Base-by-base conservation (phyloP, 2,797 vertebrate species). In the Centroberyx gerrardi region DNA sequence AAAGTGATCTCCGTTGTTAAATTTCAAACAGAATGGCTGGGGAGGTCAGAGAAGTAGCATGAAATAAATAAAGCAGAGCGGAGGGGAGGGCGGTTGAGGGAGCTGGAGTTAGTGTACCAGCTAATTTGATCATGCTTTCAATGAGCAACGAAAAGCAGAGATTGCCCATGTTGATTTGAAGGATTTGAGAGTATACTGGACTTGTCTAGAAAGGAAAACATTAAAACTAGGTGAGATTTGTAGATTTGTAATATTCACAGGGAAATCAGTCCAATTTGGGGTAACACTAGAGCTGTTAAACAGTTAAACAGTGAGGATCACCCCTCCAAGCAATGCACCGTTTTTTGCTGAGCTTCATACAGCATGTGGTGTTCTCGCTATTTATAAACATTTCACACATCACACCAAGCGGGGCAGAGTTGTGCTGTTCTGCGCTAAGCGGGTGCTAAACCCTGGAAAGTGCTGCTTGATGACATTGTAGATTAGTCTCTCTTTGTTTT, bases 401-500 rank as follows among this genome's bases (percentile, higher is more conserved):
- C 52, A n/a, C 15, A 31, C 5, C 36, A 38, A 36, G 29, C 44
- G 46, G n/a, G 17, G 17, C 5, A 18, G 48, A 51, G 17, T 51
- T 51, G n/a, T 15, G 14, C 63, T 36, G 12, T 36, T 60, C 29
- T 42, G 29, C 27, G 42, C 62, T 48, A 46, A 42, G 48, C 27
- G 28, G 46, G 10, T 48, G 29, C 31, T 55, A 27, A 76, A 76
- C 29, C 36, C 15, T 65, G 51, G 8, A 61, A 72, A 52, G 48
- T 8, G 49, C 29, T 59, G 63, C 53, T 60, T 5, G 28, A 59
- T 64, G 27, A 74, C 51, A 73, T 36, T 31, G 46, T 5, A 62
- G 10, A 71, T 63, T 42, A 73, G 64, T 69, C 27, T 56, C 31
- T 31, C 44, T 53, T 62, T 31, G 51, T 10, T 58, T 58, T 52